These are phyloP conservation scores for Tachystola acroxantha DNA, from an alignment of 2,888 invertebrate genomes.

Conservation along the genomic window DNA sequence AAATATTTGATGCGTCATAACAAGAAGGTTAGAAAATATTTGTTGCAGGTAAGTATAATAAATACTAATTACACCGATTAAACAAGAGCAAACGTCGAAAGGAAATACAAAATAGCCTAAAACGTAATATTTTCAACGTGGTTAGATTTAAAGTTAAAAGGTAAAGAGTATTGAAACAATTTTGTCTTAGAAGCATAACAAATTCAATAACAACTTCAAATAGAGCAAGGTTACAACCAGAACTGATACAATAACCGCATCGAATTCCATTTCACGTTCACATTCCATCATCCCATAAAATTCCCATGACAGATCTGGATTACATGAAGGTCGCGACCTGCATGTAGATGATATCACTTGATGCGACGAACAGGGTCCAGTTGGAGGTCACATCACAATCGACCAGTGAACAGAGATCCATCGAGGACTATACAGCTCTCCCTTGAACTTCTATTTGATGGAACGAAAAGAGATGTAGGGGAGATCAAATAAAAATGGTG, in stretches of 20 bases:
- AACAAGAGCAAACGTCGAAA: no score
- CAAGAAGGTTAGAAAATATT: no score
- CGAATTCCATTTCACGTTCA: constrained; percentile 38
- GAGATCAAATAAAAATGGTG: constrained; percentile 32
- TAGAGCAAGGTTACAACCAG: constrained; percentile 7
- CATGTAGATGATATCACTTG: constrained; percentile 50
- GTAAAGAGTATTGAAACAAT: background rate
- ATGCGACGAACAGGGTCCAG: constrained; percentile 27
- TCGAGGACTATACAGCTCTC: constrained; percentile 13
- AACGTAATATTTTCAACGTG: no score
- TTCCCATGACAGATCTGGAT: constrained; percentile 46
- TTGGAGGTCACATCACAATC: constrained; percentile 33
- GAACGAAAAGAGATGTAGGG: constrained; percentile 19
- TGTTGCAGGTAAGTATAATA: background rate
- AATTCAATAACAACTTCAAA: background rate
- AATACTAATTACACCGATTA: no score
- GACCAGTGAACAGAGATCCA: constrained; percentile 30
- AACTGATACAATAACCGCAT: constrained; percentile 29
- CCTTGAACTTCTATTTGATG: constrained; percentile 10
- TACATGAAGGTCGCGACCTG: constrained; percentile 55
- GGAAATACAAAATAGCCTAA: no score
- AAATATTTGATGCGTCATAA: no score
- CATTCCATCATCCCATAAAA: constrained; percentile 24
- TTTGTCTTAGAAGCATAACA: background rate
- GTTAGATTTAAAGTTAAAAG: no score